These are phyloP conservation scores for Microhierax caerulescens DNA, from an alignment of 2,797 vertebrate species.

Conservation along the genomic window DNA sequence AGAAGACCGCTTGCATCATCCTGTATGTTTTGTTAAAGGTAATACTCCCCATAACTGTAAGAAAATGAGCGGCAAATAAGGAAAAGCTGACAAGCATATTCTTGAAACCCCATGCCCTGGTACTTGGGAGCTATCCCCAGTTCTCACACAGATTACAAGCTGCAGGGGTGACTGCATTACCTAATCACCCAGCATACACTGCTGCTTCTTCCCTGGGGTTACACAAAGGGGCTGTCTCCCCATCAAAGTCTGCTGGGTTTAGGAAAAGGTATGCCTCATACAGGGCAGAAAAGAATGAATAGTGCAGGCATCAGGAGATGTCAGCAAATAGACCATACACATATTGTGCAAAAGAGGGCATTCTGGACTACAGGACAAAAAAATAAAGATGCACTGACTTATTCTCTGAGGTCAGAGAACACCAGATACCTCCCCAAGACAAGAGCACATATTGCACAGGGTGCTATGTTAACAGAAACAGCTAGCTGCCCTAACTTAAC, in stretches of 20 bases:
- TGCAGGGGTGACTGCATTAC: neutral
- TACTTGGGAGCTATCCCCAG: neutral
- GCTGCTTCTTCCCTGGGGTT: neutral
- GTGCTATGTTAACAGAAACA: neutral
- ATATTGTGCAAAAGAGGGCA: neutral
- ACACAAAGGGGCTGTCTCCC: neutral
- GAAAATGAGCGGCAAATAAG: neutral
- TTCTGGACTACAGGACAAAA: neutral
- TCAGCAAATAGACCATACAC: neutral
- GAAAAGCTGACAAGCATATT: neutral
- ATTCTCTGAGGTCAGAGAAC: neutral
- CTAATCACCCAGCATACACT: neutral
- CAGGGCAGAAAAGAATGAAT: neutral
- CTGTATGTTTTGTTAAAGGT: neutral
- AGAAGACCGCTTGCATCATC: neutral
- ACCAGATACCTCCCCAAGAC: neutral
- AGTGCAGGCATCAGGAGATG: neutral
- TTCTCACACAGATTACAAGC: neutral
- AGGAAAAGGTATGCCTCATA: neutral
- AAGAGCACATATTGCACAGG: neutral
- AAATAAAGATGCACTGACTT: neutral
- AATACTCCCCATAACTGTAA: neutral
- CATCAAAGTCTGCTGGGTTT: neutral
- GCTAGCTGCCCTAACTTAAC: neutral
- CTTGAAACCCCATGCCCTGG: neutral